Base-by-base conservation (phyloP, 2,113 vertebrate species). In the Hippocampus barbouri region DNA sequence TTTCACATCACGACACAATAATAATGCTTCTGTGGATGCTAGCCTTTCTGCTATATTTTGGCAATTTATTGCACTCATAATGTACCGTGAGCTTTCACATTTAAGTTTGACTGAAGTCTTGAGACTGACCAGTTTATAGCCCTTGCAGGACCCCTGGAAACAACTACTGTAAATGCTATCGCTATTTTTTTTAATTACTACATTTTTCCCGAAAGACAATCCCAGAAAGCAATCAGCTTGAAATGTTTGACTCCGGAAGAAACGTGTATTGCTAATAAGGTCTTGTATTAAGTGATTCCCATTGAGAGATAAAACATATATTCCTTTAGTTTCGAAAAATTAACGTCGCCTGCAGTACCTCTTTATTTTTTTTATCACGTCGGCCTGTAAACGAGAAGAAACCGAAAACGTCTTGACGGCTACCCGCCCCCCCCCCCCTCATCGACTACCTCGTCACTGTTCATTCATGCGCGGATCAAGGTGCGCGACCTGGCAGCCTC, bases 1-100 rank as follows among this genome's bases (percentile, higher is more conserved):
- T 34, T 68, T 85, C 69, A 67, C 66, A 81, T 76, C 83, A 79
- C 81, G 85, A 80, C 56, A 56, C 14, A 34, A 61, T 53, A 21
- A 2, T 23, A 40, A 68, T 75, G 68, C 51, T 41, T 1, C 38
- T 38, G 53, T 57, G 30, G 30, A 34, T 57, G 15, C 25, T 5
- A 20, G 16, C 30, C 14, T 62, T 60, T 16, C 14, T 60, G 57
- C 57, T 6, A 21, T 10, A 23, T 30, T 30, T n/a, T 54, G 53
- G 53, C 53, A 56, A n/a, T n/a, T 56, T 10, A 3, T 18, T 10
- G 16, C 59, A 34, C 27, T 27, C 6, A 16, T 21, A 8, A 54
- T n/a, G 21, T 54, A 54, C 3, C 18, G 34, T 30, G 27, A 18
- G 18, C 27, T 30, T 34, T 34, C 8, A 21, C 0, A 23, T 23